Evolutionary conservation across 1,140 invertebrate genomes (phyloP).

Genomic region (Harpegnathos saltator): DNA sequence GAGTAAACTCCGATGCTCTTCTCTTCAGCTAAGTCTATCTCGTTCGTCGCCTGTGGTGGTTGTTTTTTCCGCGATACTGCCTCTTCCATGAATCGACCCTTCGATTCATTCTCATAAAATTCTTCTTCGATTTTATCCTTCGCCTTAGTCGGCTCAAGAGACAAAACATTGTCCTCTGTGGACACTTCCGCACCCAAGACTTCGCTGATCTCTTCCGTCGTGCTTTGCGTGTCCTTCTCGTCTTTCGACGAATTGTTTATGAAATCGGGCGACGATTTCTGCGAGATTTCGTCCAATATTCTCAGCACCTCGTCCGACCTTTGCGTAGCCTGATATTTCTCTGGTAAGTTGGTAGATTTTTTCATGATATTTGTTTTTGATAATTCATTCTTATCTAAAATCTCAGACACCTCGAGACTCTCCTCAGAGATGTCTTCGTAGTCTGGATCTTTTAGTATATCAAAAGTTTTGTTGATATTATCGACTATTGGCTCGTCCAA

Average conservation of each 20-base stretch:
- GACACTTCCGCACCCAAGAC: conserved; percentile 36
- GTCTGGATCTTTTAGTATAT: conserved; percentile 80
- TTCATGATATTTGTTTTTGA: conserved; percentile 58
- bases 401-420: conserved; percentile 83
- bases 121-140: conserved; percentile 6
- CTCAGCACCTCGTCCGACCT: conserved; percentile 78
- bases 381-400: conserved; percentile 79
- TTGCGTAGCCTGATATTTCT: conserved; percentile 77
- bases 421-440: conserved; percentile 85
- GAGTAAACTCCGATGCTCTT: neutral
- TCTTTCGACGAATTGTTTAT: conserved; percentile 14
- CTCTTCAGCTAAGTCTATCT: neutral
- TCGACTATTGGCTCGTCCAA: conserved; percentile 11
- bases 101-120: conserved; percentile 1
- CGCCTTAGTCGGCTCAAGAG: conserved; percentile 14
- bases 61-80: conserved; percentile 14
- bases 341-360: conserved; percentile 71
- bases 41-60: neutral
- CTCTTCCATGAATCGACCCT: neutral
- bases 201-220: conserved; percentile 35
- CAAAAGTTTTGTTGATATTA: conserved; percentile 68
- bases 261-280: conserved; percentile 63
- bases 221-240: neutral
- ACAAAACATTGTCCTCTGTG: conserved; percentile 6
- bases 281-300: conserved; percentile 80